Evolutionary conservation across 2,888 invertebrate species (phyloP).

Genomic region (Nymphalis urticae): DNA sequence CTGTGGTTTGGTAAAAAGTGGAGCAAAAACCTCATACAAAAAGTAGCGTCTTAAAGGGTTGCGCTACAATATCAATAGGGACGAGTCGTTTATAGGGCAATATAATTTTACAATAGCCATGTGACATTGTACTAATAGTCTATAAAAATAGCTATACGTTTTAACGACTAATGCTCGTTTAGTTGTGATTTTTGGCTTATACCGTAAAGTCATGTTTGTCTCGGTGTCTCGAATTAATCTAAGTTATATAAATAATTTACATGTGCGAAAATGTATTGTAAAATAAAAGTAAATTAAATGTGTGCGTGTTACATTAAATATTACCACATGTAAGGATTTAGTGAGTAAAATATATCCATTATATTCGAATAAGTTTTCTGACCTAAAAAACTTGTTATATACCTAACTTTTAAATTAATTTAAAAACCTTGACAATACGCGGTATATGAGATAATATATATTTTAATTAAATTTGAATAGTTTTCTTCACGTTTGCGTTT

Average conservation of each 20-base stretch:
- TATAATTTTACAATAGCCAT: conserved; percentile 67
- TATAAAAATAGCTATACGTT: conserved; percentile 64
- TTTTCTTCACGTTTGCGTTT: no score
- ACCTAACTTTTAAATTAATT: neutral
- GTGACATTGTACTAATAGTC: conserved; percentile 67
- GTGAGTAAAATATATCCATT: conserved; percentile 7
- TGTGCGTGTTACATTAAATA: no score
- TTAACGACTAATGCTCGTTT: conserved; percentile 56
- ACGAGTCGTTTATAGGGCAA: conserved; percentile 67
- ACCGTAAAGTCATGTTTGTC: conserved; percentile 54
- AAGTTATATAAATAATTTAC: neutral
- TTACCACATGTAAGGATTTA: no score
- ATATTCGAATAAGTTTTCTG: neutral
- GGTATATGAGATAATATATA: neutral
- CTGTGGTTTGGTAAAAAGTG: conserved; percentile 74
- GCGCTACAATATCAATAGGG: conserved; percentile 54
- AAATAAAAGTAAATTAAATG: no score
- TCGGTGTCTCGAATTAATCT: conserved; percentile 14
- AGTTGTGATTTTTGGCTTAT: conserved; percentile 66
- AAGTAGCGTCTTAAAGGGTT: conserved; percentile 66
- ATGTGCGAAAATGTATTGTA: no score
- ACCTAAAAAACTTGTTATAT: neutral
- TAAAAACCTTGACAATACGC: neutral
- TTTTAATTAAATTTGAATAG: neutral
- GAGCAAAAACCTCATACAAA: conserved; percentile 70